Evolutionary conservation across 2,888 invertebrate species (phyloP), one percentile per base, ranked within the genome.

Genomic region (Odontomyia ornata): DNA sequence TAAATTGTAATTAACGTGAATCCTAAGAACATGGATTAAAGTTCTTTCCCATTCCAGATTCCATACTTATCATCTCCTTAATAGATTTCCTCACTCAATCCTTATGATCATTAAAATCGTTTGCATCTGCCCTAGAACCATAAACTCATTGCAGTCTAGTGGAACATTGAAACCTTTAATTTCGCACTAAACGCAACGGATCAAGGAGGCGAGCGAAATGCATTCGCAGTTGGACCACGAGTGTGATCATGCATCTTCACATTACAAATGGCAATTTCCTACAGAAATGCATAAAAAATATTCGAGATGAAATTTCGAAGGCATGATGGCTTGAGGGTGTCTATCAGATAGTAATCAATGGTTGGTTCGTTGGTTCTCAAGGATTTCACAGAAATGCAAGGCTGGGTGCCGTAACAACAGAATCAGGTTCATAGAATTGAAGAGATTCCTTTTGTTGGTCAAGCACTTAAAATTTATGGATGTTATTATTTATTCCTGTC

Each of bases 251-350:
- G 36, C 18, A 52, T 52, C n/a, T 60, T n/a, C n/a, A 30, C 64
- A 28, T 18, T 64, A 23, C 64, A 64, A 64, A 30, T 64, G 28
- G 30, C 30, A 30, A 64, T 30, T 64, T 28, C 11, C 64, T 28
- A 15, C 28, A 30, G 30, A 5, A 13, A 15, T 9, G 36, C 9
- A 9, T n/a, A 30, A 30, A 72, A 56, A 57, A 72, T 27, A 28
- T 28, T 1, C 11, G 30, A 57, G 27, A 11, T 43, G 23, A 67
- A 72, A 56, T 30, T 57, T 21, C 30, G 57, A 56, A 72, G 28
- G 56, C 72, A 72, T 72, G 72, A 72, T 72, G 57, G 56, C 72
- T 72, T 57, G 72, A 57, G 56, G 72, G 72, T 72, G 57, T 72
- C 72, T 72, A 72, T 72, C 30, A 28, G 57, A 72, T 72, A 36